phyloP scores from a whole-genome alignment of 2,888 invertebrate genomes.

The Aporophyla nigra region DNA sequence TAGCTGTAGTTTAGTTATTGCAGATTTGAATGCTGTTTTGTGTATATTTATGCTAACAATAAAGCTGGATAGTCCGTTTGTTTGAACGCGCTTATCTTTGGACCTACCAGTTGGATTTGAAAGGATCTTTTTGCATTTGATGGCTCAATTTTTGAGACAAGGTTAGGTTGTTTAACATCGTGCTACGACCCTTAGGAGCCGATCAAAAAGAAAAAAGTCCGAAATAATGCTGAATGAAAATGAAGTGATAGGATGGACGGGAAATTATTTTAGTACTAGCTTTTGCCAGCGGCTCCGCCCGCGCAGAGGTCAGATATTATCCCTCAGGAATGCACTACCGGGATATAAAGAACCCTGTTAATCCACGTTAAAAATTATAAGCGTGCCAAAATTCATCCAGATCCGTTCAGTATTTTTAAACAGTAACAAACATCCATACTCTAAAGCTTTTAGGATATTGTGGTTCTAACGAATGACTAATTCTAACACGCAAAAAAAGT shows the following conservation, averaged over 20 bases:
- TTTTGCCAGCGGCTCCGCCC: no score
- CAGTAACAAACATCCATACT: no score
- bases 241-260: no score
- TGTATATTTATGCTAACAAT: neutral
- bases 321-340: no score
- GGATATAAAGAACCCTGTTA: no score
- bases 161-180: neutral
- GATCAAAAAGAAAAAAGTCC: neutral
- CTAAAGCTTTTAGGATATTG: no score
- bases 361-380: no score
- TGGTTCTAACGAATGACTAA: no score
- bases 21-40: slow-evolving; percentile 9
- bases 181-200: neutral
- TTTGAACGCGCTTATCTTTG: neutral
- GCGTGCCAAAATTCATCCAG: no score
- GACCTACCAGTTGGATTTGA: neutral
- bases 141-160: neutral
- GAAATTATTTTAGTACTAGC: no score
- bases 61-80: neutral
- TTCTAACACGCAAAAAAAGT: neutral
- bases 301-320: no score
- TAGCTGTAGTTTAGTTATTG: slow-evolving; percentile 1
- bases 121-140: neutral
- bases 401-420: no score
- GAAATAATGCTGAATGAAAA: neutral